phyloP scores from a whole-genome alignment of 2,888 invertebrate genomes.

The Ectobius pallidus region DNA sequence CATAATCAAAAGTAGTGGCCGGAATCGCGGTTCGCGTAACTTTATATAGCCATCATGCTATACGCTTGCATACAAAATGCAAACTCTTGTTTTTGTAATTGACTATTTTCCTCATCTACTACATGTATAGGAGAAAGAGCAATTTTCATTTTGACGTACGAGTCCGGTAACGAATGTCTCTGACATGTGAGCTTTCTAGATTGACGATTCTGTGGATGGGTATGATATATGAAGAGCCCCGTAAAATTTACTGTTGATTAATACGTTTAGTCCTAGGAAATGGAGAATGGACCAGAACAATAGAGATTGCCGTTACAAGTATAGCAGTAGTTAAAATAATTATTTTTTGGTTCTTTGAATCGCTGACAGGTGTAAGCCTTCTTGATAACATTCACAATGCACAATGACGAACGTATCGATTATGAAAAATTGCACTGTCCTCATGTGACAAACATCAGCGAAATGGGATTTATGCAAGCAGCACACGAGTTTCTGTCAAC shows the following conservation, averaged over 20 bases:
- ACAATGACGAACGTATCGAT: conserved; percentile 17
- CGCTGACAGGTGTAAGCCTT: conserved; percentile 30
- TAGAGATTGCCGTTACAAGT: conserved; percentile 15
- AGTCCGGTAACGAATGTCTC: conserved; percentile 27
- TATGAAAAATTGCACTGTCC: conserved; percentile 15
- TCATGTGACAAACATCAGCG: conserved; percentile 1
- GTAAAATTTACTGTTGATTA: conserved; percentile 27
- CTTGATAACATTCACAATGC: conserved; percentile 18
- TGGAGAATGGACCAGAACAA: conserved; percentile 6
- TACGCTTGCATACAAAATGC: conserved; percentile 29
- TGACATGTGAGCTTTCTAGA: conserved; percentile 35
- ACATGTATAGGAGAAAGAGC: conserved; percentile 11
- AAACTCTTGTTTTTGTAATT: conserved; percentile 34
- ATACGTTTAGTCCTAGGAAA: conserved; percentile 19
- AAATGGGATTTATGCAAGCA: conserved; percentile 16
- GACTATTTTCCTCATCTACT: conserved; percentile 21
- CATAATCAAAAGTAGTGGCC: conserved; percentile 28
- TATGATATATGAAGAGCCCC: conserved; percentile 25
- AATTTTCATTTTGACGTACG: conserved; percentile 32
- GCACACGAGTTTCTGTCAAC: no score
- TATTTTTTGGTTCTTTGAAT: conserved; percentile 13
- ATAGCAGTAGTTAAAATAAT: conserved; percentile 15
- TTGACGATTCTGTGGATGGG: conserved; percentile 34
- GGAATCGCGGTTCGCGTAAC: conserved; percentile 26
- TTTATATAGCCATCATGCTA: conserved; percentile 24